Evolutionary conservation across 2,113 vertebrate species (phyloP).

Genomic region (Sminthopsis crassicaudata): DNA sequence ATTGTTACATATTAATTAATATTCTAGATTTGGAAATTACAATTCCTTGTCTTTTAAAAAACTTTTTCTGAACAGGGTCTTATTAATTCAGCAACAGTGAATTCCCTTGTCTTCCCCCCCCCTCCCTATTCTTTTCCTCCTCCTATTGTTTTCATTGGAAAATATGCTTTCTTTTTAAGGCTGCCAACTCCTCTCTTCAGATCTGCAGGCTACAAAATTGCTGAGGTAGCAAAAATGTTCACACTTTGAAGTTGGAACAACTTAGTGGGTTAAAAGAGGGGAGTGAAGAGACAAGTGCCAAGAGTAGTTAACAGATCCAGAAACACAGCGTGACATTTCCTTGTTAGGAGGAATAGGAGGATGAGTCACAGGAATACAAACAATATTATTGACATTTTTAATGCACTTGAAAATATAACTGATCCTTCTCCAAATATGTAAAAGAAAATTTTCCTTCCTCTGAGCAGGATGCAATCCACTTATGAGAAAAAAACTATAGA

Average conservation of each 20-base stretch:
- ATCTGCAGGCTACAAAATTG: slow-evolving; percentile 48
- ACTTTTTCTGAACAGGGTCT: slow-evolving; percentile 17
- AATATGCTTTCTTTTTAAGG: slow-evolving; percentile 54
- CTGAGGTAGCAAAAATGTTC: slow-evolving; percentile 64
- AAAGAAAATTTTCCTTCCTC: slow-evolving; percentile 7
- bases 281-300: slow-evolving; percentile 32
- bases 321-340: slow-evolving; percentile 49
- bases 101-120: background rate
- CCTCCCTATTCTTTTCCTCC: background rate
- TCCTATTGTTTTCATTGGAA: slow-evolving; percentile 49
- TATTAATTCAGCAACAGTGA: slow-evolving; percentile 48
- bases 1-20: slow-evolving; percentile 35
- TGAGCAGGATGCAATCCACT: background rate
- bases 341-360: slow-evolving; percentile 36
- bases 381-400: slow-evolving; percentile 36
- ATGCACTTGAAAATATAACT: slow-evolving; percentile 27
- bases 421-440: slow-evolving; percentile 32
- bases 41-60: slow-evolving; percentile 33
- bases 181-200: slow-evolving; percentile 40
- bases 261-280: slow-evolving; percentile 52
- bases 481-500: background rate
- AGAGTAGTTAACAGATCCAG: slow-evolving; percentile 16
- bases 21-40: slow-evolving; percentile 41
- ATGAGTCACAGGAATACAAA: slow-evolving; percentile 59
- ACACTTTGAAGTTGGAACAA: slow-evolving; percentile 68